Conservation (phyloP, 2,888 invertebrate genomes). For the Eristalinus sepulchralis region DNA sequence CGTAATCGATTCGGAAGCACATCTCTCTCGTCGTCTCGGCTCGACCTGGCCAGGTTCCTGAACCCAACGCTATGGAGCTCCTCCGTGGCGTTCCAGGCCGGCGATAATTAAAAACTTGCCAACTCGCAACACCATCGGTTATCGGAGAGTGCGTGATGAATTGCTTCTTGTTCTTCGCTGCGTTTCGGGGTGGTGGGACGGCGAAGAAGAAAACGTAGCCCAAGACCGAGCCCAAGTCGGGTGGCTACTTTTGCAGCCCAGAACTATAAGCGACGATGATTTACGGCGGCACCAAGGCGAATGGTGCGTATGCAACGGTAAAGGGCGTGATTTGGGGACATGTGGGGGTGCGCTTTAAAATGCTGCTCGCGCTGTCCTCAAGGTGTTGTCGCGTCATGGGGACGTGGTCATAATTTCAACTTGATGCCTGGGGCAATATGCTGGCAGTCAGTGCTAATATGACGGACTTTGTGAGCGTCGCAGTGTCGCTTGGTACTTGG, state of each 20-base stretch:
- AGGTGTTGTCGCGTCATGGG: not conserved
- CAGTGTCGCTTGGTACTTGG: not conserved
- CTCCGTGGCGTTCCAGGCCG: constrained; percentile 16
- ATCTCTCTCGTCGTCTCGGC: not conserved
- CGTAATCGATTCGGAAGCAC: not conserved
- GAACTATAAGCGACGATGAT: not conserved
- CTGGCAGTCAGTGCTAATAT: not conserved
- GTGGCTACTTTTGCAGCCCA: not conserved
- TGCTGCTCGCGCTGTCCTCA: not conserved
- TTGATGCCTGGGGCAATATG: not conserved
- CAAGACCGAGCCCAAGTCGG: not conserved
- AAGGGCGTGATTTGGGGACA: not conserved
- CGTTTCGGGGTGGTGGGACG: not conserved
- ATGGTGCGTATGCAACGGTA: not conserved
- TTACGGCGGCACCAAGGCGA: not conserved
- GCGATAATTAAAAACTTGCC: constrained; percentile 55
- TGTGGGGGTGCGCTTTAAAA: not conserved
- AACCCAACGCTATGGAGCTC: not conserved
- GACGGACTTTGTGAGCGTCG: not conserved
- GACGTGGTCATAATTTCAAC: not conserved
- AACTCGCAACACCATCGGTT: constrained; percentile 43
- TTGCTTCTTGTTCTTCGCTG: not conserved
- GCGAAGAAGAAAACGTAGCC: not conserved
- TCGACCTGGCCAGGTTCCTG: not conserved
- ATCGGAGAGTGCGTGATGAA: constrained; percentile 35